Conservation (phyloP, 2,113 vertebrate species). For the Psittacus erithacus region DNA sequence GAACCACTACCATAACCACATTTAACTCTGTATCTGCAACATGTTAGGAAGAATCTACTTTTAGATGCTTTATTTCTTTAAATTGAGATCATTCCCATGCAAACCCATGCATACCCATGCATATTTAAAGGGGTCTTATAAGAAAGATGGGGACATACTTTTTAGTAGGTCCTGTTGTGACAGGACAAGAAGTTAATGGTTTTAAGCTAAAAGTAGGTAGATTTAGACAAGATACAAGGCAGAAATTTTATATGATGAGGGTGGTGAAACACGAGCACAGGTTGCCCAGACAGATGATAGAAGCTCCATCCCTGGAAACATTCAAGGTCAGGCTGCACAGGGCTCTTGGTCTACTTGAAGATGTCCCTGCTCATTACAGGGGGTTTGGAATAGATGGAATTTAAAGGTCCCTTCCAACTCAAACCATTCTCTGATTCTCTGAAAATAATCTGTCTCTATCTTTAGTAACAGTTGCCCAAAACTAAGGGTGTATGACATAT, state of each 20-base stretch:
- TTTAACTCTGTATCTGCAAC: neutral
- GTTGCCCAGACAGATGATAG: neutral
- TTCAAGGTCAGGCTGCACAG: neutral
- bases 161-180: neutral
- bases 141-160: neutral
- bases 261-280: neutral
- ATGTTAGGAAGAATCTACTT: neutral
- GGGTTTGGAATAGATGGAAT: neutral
- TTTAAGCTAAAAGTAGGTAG: neutral
- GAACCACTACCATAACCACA: neutral
- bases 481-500: neutral
- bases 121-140: neutral
- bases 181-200: neutral
- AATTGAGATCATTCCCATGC: neutral
- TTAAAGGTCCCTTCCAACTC: neutral
- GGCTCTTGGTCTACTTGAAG: neutral
- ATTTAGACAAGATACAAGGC: neutral
- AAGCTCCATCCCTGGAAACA: neutral
- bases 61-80: neutral
- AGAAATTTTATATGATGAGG: neutral
- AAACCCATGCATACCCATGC: neutral
- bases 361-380: neutral
- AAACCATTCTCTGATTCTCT: neutral
- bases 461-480: neutral
- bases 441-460: neutral